Percentiles rank a stretch among this genome's conserved stretches.
phyloP scores from a whole-genome alignment of 2,888 invertebrate genomes.

The Idaea dimidiata region DNA sequence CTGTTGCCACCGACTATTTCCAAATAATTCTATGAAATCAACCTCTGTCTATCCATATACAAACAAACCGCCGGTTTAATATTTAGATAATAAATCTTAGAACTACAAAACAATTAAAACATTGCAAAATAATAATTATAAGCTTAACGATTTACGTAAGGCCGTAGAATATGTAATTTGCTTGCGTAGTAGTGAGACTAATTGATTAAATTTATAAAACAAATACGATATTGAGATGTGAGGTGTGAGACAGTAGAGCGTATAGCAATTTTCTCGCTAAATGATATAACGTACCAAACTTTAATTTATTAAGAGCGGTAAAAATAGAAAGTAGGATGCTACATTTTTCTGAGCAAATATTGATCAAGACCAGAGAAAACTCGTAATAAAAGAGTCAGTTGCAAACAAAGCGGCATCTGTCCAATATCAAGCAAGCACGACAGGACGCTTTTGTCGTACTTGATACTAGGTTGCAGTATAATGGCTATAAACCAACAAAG shows the following conservation, averaged over 20 bases:
- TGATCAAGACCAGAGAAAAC: constrained; percentile 39
- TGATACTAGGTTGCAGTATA: neutral
- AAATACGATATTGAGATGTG: neutral
- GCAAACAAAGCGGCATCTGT: constrained; percentile 42
- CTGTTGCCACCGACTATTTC: neutral
- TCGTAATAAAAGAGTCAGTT: constrained; percentile 38
- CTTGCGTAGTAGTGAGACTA: constrained; percentile 1
- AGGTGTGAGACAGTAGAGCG: neutral
- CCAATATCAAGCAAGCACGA: constrained; percentile 12
- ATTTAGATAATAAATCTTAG: neutral
- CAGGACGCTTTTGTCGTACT: neutral
- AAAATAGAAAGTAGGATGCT: constrained; percentile 30
- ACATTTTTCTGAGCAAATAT: constrained; percentile 37
- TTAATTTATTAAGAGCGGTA: constrained; percentile 24
- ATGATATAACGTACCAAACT: neutral
- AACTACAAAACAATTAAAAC: constrained; percentile 8
- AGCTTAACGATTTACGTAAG: constrained; percentile 5
- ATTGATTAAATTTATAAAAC: constrained; percentile 15
- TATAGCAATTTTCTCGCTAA: neutral
- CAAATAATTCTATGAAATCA: neutral
- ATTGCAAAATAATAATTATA: constrained; percentile 29
- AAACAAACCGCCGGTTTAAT: neutral
- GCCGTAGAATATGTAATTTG: neutral
- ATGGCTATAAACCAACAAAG: neutral
- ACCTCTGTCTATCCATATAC: neutral